phyloP scores from a whole-genome alignment of 1,140 invertebrate genomes.

The Trypoxylus dichotomus region DNA sequence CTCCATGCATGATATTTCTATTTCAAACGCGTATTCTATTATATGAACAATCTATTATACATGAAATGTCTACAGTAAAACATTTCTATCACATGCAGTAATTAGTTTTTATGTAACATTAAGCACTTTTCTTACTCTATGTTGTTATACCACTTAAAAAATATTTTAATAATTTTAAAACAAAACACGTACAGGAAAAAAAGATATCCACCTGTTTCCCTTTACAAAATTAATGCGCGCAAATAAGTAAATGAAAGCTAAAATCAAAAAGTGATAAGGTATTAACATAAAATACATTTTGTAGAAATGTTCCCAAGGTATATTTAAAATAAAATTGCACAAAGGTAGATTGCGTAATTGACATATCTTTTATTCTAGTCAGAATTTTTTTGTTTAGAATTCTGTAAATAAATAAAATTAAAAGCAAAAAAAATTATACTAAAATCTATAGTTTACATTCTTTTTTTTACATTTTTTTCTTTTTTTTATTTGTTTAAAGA shows the following conservation, averaged over 20 bases:
- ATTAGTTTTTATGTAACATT: conserved; percentile 4
- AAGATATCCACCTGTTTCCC: too few species aligned
- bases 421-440: conserved; percentile 21
- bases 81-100: conserved; percentile 33
- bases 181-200: neutral
- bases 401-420: conserved; percentile 10
- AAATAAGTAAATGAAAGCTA: neutral
- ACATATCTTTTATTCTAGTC: neutral
- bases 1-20: neutral
- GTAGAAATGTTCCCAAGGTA: neutral
- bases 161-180: neutral
- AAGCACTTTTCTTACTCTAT: conserved; percentile 8
- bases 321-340: neutral
- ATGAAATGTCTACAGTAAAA: conserved; percentile 25
- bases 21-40: conserved; percentile 10
- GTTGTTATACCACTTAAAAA: neutral
- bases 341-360: neutral
- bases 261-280: neutral
- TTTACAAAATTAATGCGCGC: too few species aligned
- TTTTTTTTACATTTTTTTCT: neutral
- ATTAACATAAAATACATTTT: too few species aligned
- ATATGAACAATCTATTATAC: conserved; percentile 22
- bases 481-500: neutral
- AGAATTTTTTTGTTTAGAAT: neutral
- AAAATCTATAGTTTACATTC: neutral